Evolutionary conservation across 2,797 vertebrate species (phyloP), one percentile per base, ranked within the genome.

Genomic region (Podarcis siculus): DNA sequence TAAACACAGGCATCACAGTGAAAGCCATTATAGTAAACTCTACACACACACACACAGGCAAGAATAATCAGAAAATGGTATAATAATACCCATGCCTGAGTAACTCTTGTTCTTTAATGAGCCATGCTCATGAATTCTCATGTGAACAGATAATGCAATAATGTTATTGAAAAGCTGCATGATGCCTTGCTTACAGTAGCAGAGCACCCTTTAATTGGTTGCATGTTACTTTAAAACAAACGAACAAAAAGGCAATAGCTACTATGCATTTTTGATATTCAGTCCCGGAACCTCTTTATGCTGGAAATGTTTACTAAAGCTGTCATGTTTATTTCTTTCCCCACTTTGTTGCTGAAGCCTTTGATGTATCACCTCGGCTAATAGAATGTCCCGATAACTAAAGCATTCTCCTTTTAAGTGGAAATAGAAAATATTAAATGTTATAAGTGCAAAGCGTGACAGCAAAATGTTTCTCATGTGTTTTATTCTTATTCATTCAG

Each of bases 91-190:
- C 67, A 49, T 76, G 71, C 58, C 42, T 67, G 32, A 81, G 61
- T 82, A 67, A n/a, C 9, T 85, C n/a, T 75, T 86, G 37, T 78
- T 83, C 64, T 76, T 85, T 86, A 86, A 86, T 77, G 61, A 85
- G 42, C 19, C 32, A 39, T 82, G 71, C 61, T 89, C 42, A 55
- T 76, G 88, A 86, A 86, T n/a, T 37, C 49, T 86, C 64, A 55
- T 69, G 32, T 86, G 85, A 67, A 37, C 58, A 85, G 61, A 80
- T 71, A 81, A 49, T 55, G 69, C 39, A 76, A 37, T 13, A 23
- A 66, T 81, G 39, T 85, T 81, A 75, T 75, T 75, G 30, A 81
- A 76, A 85, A 67, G 4, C n/a, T 10, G 21, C 64, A 79, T 72
- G 49, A 72, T 84, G 72, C 30, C n/a, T 64, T 84, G 55, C 27